phyloP scores from a whole-genome alignment of 2,888 invertebrate species.

The Geotrupes spiniger region DNA sequence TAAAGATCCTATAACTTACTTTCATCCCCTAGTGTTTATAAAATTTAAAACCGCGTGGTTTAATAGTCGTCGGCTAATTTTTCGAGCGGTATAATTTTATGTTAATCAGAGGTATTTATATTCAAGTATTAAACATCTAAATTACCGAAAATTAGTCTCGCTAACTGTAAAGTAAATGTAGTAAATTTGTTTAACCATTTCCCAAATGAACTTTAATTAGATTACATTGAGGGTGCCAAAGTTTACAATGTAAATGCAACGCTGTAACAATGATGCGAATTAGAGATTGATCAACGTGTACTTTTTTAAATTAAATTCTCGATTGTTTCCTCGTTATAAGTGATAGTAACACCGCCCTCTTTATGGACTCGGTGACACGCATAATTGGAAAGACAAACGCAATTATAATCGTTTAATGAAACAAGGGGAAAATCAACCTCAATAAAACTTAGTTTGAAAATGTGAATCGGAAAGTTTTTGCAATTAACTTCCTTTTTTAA shows the following conservation, averaged over 20 bases:
- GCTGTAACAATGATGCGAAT: not conserved
- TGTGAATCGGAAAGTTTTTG: too few species aligned
- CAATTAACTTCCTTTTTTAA: too few species aligned
- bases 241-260: conserved; percentile 27
- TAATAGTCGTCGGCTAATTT: too few species aligned
- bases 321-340: conserved; percentile 31
- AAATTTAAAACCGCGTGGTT: too few species aligned
- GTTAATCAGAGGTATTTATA: conserved; percentile 9
- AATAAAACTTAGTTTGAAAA: too few species aligned
- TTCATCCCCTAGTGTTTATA: too few species aligned
- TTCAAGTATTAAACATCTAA: conserved; percentile 7
- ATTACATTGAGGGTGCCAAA: conserved; percentile 12
- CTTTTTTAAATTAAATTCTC: conserved; percentile 35
- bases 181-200: conserved; percentile 19
- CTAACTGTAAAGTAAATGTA: conserved; percentile 26
- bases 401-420: conserved; percentile 45
- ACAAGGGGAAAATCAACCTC: conserved; percentile 27
- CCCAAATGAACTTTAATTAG: conserved; percentile 21
- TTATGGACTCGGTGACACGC: conserved; percentile 40
- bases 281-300: conserved; percentile 31
- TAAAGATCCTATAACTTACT: too few species aligned
- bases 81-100: conserved; percentile 4
- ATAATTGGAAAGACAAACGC: conserved; percentile 46
- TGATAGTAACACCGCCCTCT: conserved; percentile 30
- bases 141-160: conserved; percentile 13